phyloP scores from a whole-genome alignment of 2,113 vertebrate genomes.

The Misgurnus anguillicaudatus region DNA sequence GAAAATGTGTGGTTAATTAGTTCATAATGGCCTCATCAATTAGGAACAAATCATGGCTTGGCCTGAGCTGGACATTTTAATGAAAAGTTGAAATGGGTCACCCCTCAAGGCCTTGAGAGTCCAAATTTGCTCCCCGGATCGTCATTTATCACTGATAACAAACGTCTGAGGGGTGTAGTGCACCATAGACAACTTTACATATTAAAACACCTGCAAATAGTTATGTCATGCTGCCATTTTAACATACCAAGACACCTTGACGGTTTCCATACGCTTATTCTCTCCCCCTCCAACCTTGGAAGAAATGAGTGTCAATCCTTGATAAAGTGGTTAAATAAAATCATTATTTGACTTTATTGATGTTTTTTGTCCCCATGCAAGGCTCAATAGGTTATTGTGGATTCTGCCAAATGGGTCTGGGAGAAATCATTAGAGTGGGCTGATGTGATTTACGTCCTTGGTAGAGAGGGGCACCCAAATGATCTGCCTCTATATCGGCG shows the following conservation, averaged over 20 bases:
- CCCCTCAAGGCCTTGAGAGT: slow-evolving; percentile 65
- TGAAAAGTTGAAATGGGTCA: slow-evolving; percentile 85
- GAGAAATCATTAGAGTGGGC: slow-evolving; percentile 77
- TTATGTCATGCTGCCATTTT: neutral
- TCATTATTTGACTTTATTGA: slow-evolving; percentile 69
- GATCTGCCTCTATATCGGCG: slow-evolving; percentile 74
- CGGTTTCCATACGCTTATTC: slow-evolving; percentile 17
- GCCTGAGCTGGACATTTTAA: slow-evolving; percentile 83
- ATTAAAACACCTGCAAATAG: neutral
- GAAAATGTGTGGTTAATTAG: slow-evolving; percentile 90
- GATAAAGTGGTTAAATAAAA: slow-evolving; percentile 67
- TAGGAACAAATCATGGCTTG: slow-evolving; percentile 85
- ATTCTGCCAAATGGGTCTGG: slow-evolving; percentile 71
- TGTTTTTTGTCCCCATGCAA: slow-evolving; percentile 59
- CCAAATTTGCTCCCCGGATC: slow-evolving; percentile 63
- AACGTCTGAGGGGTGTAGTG: slow-evolving; percentile 41
- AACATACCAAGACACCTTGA: slow-evolving; percentile 21
- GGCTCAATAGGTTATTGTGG: slow-evolving; percentile 66
- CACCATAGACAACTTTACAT: slow-evolving; percentile 5
- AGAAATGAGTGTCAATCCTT: slow-evolving; percentile 58
- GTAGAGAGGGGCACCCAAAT: slow-evolving; percentile 80
- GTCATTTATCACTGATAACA: slow-evolving; percentile 65
- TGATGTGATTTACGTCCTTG: slow-evolving; percentile 81
- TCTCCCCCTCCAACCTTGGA: slow-evolving; percentile 58
- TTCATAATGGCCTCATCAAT: slow-evolving; percentile 93